Base-by-base conservation (phyloP, 2,888 invertebrate genomes). In the Sesia bembeciformis region DNA sequence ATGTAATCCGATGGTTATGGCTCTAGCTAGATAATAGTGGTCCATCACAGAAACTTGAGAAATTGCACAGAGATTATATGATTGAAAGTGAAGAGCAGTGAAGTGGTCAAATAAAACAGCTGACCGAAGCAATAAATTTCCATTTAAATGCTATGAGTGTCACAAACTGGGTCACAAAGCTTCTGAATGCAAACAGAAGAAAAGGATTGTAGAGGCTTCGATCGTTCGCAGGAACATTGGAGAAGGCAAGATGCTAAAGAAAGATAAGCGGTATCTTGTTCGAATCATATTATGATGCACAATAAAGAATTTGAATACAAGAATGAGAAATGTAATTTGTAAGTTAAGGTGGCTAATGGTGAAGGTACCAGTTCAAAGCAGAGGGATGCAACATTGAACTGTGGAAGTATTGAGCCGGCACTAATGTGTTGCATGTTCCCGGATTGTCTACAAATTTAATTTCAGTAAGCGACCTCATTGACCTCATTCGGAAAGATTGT, bases 151-250 rank as follows among this genome's bases (percentile, higher is more conserved):
- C n/a, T 42, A 7, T 42, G n/a, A 42, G n/a, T 42, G 42, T 4
- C 42, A 42, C n/a, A 40, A 39, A 49, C 50, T 6, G 39, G 50
- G 49, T 7, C 49, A 50, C 40, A 53, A 53, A 23, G 53, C 53
- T 23, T 53, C 53, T 7, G 49, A 53, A 23, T 53, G 53, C 40
- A 49, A n/a, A n/a, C n/a, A 46, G 39, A 39, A n/a, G n/a, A n/a
- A n/a, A n/a, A n/a, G n/a, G n/a, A n/a, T n/a, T 43, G 52, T n/a
- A n/a, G n/a, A 3, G 7, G 4, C 39, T 42, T n/a, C n/a, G n/a
- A n/a, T n/a, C n/a, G 49, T 53, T 40, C 49, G 49, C 49, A 46
- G 46, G 53, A 53, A 53, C n/a, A 49, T 6, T n/a, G n/a, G n/a
- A n/a, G n/a, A n/a, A n/a, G n/a, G n/a, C n/a, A 49, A 53, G 40